Evolutionary conservation across 2,888 invertebrate genomes (phyloP).

Genomic region (Mimas tiliae): DNA sequence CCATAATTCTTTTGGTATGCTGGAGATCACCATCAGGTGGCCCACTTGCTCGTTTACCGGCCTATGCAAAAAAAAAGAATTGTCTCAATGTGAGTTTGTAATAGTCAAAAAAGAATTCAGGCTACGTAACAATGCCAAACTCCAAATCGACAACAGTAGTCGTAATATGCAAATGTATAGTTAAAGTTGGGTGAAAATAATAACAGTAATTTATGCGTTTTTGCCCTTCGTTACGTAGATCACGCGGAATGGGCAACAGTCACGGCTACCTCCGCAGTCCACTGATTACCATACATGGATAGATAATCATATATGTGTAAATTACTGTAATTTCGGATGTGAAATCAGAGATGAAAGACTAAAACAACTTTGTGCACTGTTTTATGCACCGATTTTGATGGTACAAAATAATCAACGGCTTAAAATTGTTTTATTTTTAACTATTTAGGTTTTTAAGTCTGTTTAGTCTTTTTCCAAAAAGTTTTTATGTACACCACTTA

Average conservation of each 20-base stretch:
- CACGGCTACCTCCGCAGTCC: constrained; percentile 36
- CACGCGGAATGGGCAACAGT: constrained; percentile 43
- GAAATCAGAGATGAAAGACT: too few relatives aligned
- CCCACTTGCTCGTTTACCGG: too few relatives aligned
- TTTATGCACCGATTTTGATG: too few relatives aligned
- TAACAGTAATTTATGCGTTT: constrained; percentile 43
- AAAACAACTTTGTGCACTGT: too few relatives aligned
- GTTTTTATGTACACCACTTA: background rate
- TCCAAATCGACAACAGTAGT: constrained; percentile 30
- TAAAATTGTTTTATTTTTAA: too few relatives aligned
- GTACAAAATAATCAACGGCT: too few relatives aligned
- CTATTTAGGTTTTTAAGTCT: too few relatives aligned
- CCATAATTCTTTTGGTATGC: too few relatives aligned
- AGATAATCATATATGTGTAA: constrained; percentile 18
- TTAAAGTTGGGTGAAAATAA: constrained; percentile 41
- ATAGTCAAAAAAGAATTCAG: background rate
- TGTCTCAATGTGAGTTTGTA: background rate
- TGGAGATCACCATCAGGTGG: too few relatives aligned
- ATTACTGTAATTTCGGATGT: too few relatives aligned
- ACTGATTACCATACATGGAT: constrained; percentile 36
- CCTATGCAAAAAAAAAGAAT: too few relatives aligned
- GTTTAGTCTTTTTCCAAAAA: too few relatives aligned
- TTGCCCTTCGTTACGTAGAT: constrained; percentile 41
- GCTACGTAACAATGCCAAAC: background rate
- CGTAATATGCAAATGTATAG: constrained; percentile 38